These are phyloP conservation scores for Ailurus styani DNA, from an alignment of 2,113 vertebrate genomes.

Conservation along the genomic window DNA sequence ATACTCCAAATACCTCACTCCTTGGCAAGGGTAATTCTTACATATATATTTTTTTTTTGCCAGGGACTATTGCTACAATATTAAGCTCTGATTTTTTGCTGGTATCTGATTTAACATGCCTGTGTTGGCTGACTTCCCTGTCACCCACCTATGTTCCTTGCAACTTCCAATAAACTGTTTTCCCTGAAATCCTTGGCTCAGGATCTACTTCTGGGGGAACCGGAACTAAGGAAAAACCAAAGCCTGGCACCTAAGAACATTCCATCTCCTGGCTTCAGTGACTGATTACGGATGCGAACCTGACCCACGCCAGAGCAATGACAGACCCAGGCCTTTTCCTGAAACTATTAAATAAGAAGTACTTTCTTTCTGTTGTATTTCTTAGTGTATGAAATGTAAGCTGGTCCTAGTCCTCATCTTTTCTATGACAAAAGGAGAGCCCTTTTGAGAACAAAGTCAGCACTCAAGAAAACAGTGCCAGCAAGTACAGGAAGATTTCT, in stretches of 20 bases:
- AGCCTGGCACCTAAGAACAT: not conserved
- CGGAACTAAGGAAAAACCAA: not conserved
- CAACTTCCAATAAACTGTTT: slow-evolving; percentile 20
- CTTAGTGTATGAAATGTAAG: not conserved
- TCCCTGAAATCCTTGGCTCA: not conserved
- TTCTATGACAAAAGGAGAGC: not conserved
- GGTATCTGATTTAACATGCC: not conserved
- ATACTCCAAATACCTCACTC: not conserved
- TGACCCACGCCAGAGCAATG: not conserved
- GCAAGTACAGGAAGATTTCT: not conserved
- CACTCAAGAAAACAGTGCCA: not conserved
- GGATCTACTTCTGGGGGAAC: not conserved
- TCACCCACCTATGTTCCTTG: not conserved
- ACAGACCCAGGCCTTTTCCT: not conserved
- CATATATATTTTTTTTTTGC: not conserved
- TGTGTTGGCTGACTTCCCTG: not conserved
- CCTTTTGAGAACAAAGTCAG: not conserved
- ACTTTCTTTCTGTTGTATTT: not conserved
- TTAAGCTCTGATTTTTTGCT: not conserved
- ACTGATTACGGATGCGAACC: not conserved
- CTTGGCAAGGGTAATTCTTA: not conserved
- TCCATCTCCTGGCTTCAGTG: not conserved
- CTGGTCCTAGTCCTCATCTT: not conserved
- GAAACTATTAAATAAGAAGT: not conserved
- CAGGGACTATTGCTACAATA: not conserved